Conservation (phyloP, 1,140 invertebrate species). For the Trissolcus basalis region DNA sequence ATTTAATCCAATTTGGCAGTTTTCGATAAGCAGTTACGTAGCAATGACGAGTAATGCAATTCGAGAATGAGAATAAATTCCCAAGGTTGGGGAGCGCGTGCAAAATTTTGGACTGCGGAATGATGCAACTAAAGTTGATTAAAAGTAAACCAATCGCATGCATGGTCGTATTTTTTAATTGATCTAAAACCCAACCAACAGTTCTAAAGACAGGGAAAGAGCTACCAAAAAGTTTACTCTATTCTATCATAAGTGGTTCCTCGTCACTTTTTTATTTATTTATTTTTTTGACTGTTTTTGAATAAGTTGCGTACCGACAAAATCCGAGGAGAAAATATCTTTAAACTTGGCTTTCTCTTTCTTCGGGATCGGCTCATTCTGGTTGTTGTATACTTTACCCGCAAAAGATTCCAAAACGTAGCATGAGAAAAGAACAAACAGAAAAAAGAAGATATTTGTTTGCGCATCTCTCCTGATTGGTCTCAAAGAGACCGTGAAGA, state of each 20-base stretch:
- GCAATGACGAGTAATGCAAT: too few relatives aligned
- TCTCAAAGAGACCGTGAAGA: constrained; percentile 48
- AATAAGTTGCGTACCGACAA: constrained; percentile 78
- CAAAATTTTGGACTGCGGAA: constrained; percentile 17
- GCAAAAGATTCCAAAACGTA: constrained; percentile 68
- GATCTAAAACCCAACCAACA: constrained; percentile 37
- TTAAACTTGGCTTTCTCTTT: constrained; percentile 86
- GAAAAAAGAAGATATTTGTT: constrained; percentile 60
- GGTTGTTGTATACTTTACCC: constrained; percentile 82
- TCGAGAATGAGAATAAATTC: too few relatives aligned
- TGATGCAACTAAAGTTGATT: constrained; percentile 47
- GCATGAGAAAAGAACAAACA: constrained; percentile 74
- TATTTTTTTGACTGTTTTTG: not conserved
- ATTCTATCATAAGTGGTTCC: constrained; percentile 45
- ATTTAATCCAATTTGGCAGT: too few relatives aligned
- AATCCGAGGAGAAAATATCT: constrained; percentile 85
- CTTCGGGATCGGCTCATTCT: constrained; percentile 82
- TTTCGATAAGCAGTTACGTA: too few relatives aligned
- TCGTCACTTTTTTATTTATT: constrained; percentile 19
- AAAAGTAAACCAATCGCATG: constrained; percentile 55
- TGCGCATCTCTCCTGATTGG: constrained; percentile 32
- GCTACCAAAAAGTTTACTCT: constrained; percentile 46
- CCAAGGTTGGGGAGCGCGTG: not conserved
- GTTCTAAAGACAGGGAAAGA: constrained; percentile 12
- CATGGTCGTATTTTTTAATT: constrained; percentile 55